These are phyloP conservation scores for Arrhamphus sclerolepis DNA, from an alignment of 2,797 vertebrate genomes.

Conservation along the genomic window DNA sequence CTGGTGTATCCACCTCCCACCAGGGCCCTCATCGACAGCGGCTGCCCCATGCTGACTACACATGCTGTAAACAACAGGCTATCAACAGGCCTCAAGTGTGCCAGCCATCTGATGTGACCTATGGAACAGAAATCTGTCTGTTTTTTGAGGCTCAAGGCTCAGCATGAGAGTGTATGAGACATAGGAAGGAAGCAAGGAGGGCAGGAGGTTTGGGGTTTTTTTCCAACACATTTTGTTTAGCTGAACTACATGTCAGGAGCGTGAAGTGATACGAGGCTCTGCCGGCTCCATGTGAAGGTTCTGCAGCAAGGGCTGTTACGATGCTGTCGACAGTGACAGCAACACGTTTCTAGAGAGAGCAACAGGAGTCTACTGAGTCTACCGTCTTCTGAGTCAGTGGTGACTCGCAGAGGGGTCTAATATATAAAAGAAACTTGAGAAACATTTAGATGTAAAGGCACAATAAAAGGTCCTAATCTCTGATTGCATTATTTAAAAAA, in stretches of 20 bases:
- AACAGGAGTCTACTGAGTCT: too few species aligned
- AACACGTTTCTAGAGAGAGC: too few species aligned
- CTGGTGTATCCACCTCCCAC: slow-evolving; percentile 57
- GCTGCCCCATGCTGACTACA: slow-evolving; percentile 86
- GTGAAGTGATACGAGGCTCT: not conserved
- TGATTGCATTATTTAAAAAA: too few species aligned
- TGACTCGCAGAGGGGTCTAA: too few species aligned
- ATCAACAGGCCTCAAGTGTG: slow-evolving; percentile 85
- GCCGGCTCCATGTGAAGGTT: not conserved
- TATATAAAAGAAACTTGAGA: too few species aligned
- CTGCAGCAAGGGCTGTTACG: not conserved
- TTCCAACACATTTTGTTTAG: slow-evolving; percentile 22
- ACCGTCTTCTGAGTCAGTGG: too few species aligned
- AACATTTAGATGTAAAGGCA: too few species aligned
- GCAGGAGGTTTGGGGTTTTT: too few species aligned
- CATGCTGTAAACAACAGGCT: slow-evolving; percentile 92
- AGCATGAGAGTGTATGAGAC: slow-evolving; percentile 45
- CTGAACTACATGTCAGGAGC: slow-evolving; percentile 9
- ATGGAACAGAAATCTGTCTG: slow-evolving; percentile 73
- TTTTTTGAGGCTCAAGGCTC: slow-evolving; percentile 55
- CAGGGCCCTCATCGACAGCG: slow-evolving; percentile 56
- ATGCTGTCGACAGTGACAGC: not conserved
- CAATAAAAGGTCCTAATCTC: too few species aligned
- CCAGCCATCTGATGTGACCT: slow-evolving; percentile 77
- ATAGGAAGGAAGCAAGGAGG: not conserved